These are phyloP conservation scores for Cephus rjabovi DNA, from an alignment of 2,888 invertebrate species.

Conservation along the genomic window DNA sequence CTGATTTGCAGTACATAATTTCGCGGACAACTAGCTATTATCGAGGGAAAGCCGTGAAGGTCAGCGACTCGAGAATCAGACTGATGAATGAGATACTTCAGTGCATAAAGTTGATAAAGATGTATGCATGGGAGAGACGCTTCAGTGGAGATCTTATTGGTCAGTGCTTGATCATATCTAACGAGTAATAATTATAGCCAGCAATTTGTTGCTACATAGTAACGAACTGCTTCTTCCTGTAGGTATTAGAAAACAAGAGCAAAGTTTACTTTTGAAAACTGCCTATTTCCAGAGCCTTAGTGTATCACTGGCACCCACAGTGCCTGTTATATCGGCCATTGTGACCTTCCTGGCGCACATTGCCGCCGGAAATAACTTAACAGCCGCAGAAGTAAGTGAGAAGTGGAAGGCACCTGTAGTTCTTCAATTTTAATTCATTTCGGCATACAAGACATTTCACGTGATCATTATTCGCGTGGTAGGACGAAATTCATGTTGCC, in stretches of 20 bases:
- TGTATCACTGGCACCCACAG: slow-evolving; percentile 71
- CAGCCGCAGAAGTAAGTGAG: slow-evolving; percentile 70
- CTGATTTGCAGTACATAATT: slow-evolving; percentile 62
- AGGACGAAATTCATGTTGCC: not conserved
- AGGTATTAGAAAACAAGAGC: slow-evolving; percentile 70
- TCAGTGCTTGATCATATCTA: slow-evolving; percentile 29
- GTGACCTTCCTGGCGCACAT: slow-evolving; percentile 72
- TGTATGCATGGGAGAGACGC: slow-evolving; percentile 75
- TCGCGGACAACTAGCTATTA: slow-evolving; percentile 63
- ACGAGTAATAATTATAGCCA: not conserved
- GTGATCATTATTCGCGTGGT: not conserved
- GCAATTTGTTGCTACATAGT: not conserved
- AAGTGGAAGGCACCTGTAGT: not conserved
- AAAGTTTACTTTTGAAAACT: slow-evolving; percentile 68
- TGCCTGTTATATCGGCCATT: slow-evolving; percentile 73
- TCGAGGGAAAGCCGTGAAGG: slow-evolving; percentile 40
- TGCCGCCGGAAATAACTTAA: slow-evolving; percentile 69
- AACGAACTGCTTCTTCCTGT: slow-evolving; percentile 20
- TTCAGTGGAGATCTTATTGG: slow-evolving; percentile 68
- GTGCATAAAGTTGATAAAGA: slow-evolving; percentile 73
- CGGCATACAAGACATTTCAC: not conserved
- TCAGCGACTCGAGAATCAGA: slow-evolving; percentile 64
- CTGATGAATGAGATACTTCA: slow-evolving; percentile 72
- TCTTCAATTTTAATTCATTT: not conserved
- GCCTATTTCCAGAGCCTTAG: slow-evolving; percentile 73